Percentiles rank a stretch among this genome's conserved stretches.
Evolutionary conservation across 2,113 vertebrate genomes (phyloP).

Genomic region (human (Homo sapiens)): GRCh38 chr11:81778501-81779000

Average conservation of each 20-base stretch:
- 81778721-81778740: neutral
- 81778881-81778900: neutral
- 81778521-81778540: slow-evolving; percentile 73
- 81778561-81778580: slow-evolving; percentile 72
- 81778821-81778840: neutral
- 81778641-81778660: neutral
- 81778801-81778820: neutral
- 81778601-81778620: slow-evolving; percentile 29
- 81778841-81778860: neutral
- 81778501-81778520: slow-evolving; percentile 55
- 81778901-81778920: neutral
- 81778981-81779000: neutral
- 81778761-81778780: neutral
- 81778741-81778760: neutral
- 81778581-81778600: slow-evolving; percentile 39
- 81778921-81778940: neutral
- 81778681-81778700: neutral
- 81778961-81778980: neutral
- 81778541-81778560: slow-evolving; percentile 61
- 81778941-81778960: neutral
- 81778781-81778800: neutral
- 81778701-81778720: neutral
- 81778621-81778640: slow-evolving; percentile 28
- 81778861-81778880: neutral
- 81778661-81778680: slow-evolving; percentile 49